Evolutionary conservation across 2,888 invertebrate genomes (phyloP).

Genomic region (Brachypalpus laphriformis): DNA sequence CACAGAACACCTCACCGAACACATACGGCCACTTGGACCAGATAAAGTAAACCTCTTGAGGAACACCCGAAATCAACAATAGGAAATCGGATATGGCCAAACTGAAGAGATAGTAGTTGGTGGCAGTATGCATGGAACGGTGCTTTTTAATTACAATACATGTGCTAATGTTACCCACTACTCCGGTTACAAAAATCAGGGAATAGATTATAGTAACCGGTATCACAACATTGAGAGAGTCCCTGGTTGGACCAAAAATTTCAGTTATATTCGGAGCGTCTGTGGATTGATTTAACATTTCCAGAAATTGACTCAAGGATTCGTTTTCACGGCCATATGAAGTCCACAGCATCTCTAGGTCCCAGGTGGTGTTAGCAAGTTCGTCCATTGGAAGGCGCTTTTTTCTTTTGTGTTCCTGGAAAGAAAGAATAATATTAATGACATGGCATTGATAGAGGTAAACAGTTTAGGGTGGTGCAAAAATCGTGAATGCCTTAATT

Average conservation of each 20-base stretch:
- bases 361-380: slow-evolving; percentile 56
- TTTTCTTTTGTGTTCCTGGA: slow-evolving; percentile 18
- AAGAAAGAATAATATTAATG: slow-evolving; percentile 14
- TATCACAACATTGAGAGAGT: slow-evolving; percentile 85
- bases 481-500: too few species aligned
- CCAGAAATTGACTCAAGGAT: slow-evolving; percentile 43
- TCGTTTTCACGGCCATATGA: slow-evolving; percentile 48
- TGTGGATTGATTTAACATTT: slow-evolving; percentile 54
- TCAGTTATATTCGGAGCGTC: slow-evolving; percentile 53
- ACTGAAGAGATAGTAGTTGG: slow-evolving; percentile 92
- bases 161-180: slow-evolving; percentile 92
- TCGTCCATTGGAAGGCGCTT: slow-evolving; percentile 54
- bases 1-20: slow-evolving; percentile 91
- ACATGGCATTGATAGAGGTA: neutral
- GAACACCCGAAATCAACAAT: slow-evolving; percentile 87
- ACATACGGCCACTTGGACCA: slow-evolving; percentile 91
- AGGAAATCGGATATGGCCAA: slow-evolving; percentile 92
- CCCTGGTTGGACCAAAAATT: slow-evolving; percentile 85
- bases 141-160: slow-evolving; percentile 93
- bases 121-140: slow-evolving; percentile 92
- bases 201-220: slow-evolving; percentile 90
- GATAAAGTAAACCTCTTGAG: slow-evolving; percentile 91
- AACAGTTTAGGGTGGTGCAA: too few species aligned
- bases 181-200: slow-evolving; percentile 90
- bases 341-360: slow-evolving; percentile 51